Evolutionary conservation across 1,140 invertebrate genomes (phyloP), one percentile per base, ranked within the genome.

Genomic region (Hylaeus volcanicus): DNA sequence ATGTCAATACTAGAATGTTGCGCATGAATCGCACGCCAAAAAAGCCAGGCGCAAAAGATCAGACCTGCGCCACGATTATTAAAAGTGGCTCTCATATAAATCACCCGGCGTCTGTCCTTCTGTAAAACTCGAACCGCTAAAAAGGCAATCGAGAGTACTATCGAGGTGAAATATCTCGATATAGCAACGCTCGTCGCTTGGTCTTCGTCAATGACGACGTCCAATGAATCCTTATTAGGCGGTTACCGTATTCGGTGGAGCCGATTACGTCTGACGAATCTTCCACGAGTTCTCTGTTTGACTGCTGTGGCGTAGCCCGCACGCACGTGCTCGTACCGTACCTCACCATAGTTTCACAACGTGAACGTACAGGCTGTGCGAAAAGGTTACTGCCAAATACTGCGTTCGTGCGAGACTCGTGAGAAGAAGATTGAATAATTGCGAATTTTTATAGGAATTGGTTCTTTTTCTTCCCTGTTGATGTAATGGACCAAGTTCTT

Each of bases 111-210:
- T 5, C 43, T 14, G 51, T 66, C 41, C 53, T 51, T 77, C 43
- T 60, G 37, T n/a, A 41, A 15, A 39, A n/a, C 5, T 11, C 37
- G 58, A 71, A 14, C 37, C 2, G 66, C 75, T 71, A 26, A 71
- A 71, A 78, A 78, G 56, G 75, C 45, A 61, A 78, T 78, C 66
- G 66, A 71, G 66, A 78, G 66, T 78, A 70, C 66, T 71, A 78
- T 78, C 75, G 66, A 71, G 75, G 75, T 53, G 75, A 63, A 78
- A 78, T 43, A 71, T 78, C 75, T 80, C 82, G 82, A 85, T 84
- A 64, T 61, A 80, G 56, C 76, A 53, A 65, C 53, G 48, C 11
- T 51, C 43, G 56, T 56, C 56, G 64, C 11, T 83, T 61, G 69
- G 66, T 66, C 75, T 74, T 83, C 71, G 83, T 80, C 81, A 74